phyloP scores from a whole-genome alignment of 1,140 invertebrate species.

The Aphelenchoides fujianensis region DNA sequence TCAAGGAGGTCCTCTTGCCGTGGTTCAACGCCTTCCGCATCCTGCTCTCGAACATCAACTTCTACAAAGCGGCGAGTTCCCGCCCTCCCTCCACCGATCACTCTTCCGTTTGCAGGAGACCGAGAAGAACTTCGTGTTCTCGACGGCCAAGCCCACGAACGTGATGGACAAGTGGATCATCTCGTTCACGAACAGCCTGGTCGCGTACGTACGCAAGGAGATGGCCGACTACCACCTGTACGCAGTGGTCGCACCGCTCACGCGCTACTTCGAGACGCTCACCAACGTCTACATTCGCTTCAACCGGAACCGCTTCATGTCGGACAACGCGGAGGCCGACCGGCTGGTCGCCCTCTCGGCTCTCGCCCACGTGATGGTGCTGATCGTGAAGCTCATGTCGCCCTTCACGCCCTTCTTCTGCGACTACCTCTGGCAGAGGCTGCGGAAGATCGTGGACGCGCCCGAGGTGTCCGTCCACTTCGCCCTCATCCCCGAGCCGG shows the following conservation, averaged over 20 bases:
- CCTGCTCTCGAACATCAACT: constrained; percentile 84
- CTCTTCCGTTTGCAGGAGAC: constrained; percentile 40
- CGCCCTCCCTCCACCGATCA: no score
- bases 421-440: constrained; percentile 90
- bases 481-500: constrained; percentile 42
- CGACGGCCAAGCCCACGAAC: constrained; percentile 66
- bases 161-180: constrained; percentile 97
- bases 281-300: constrained; percentile 96
- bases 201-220: constrained; percentile 82
- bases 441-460: constrained; percentile 66
- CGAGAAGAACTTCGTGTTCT: constrained; percentile 42
- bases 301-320: constrained; percentile 84
- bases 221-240: constrained; percentile 93
- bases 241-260: constrained; percentile 85
- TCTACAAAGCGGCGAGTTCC: constrained; percentile 73
- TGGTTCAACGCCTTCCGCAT: constrained; percentile 99
- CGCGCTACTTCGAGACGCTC: constrained; percentile 92
- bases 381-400: constrained; percentile 80
- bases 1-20: constrained; percentile 95
- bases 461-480: constrained; percentile 58
- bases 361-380: constrained; percentile 80
- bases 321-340: constrained; percentile 68
- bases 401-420: constrained; percentile 96
- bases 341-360: constrained; percentile 80
- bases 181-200: constrained; percentile 87